A percentile compares a stretch with the other conserved stretches of the same genome.
These are phyloP conservation scores for Holothuria leucospilota DNA, from an alignment of 53 echinoderm and acorn worm species.

Conservation along the genomic window DNA sequence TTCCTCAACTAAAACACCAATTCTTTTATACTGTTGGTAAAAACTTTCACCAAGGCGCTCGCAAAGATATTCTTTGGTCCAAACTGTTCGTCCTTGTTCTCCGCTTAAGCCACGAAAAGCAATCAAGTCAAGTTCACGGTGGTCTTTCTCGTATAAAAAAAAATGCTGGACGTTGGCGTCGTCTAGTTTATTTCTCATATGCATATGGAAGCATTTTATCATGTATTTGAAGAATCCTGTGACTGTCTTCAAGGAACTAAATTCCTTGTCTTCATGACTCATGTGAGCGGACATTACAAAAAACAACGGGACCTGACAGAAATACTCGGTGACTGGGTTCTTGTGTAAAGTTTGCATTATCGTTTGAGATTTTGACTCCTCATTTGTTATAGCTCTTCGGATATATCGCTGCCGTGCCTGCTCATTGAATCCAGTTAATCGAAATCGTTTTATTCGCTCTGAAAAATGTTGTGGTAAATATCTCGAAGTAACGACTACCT, in stretches of 20 bases:
- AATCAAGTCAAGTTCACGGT: slow-evolving; percentile 2
- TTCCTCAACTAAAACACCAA: slow-evolving; percentile 24
- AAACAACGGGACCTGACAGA: slow-evolving; percentile 29
- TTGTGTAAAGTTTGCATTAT: background rate
- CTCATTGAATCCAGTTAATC: slow-evolving; percentile 8
- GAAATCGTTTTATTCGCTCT: background rate
- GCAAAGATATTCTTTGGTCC: background rate
- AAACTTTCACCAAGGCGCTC: background rate
- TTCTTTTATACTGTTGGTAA: background rate
- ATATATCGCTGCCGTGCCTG: slow-evolving; percentile 1
- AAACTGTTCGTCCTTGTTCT: background rate
- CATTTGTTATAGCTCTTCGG: background rate
- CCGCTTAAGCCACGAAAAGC: slow-evolving; percentile 17
- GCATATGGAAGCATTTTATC: slow-evolving; percentile 27
- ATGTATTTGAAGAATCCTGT: slow-evolving; percentile 25
- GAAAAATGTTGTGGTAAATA: slow-evolving; percentile 19
- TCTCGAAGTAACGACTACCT: background rate
- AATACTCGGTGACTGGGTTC: slow-evolving; percentile 8
- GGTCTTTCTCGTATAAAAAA: slow-evolving; percentile 1
- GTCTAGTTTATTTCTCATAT: slow-evolving; percentile 10
- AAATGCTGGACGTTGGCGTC: background rate
- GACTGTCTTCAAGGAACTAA: background rate
- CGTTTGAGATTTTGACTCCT: background rate
- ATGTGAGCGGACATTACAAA: too few species aligned
- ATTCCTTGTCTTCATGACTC: too few species aligned